These are phyloP conservation scores for Halcyon chelicuti DNA, from an alignment of 2,797 vertebrate genomes.

Conservation along the genomic window DNA sequence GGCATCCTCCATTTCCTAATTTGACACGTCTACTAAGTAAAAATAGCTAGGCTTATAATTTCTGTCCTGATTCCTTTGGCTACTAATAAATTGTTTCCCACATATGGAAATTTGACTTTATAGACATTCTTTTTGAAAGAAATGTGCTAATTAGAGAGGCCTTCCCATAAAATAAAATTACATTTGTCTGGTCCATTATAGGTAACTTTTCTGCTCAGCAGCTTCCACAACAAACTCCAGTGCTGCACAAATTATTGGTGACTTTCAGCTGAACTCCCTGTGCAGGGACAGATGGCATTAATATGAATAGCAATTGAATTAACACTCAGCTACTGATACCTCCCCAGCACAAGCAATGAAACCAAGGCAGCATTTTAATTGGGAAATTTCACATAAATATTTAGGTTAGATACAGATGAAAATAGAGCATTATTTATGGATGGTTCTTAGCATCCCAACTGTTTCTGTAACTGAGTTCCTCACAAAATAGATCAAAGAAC, in stretches of 20 bases:
- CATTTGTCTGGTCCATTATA: accelerated
- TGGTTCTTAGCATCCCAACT: not conserved
- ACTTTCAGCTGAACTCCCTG: not conserved
- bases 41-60: not conserved
- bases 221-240: not conserved
- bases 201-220: not conserved
- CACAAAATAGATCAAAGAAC: not conserved
- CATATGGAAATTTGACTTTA: not conserved
- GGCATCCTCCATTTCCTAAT: not conserved
- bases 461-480: not conserved
- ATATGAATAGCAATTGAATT: not conserved
- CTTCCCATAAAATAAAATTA: not conserved
- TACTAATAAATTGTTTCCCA: not conserved
- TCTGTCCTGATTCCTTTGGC: not conserved
- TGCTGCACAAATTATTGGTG: not conserved
- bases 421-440: not conserved
- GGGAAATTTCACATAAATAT: not conserved
- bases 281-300: not conserved
- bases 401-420: not conserved
- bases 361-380: not conserved
- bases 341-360: not conserved
- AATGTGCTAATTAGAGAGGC: not conserved
- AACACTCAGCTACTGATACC: not conserved
- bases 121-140: not conserved
- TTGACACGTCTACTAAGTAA: not conserved